Evolutionary conservation across 37 sponge, comb jelly and placozoan genomes (phyloP).

Genomic region (Halisarca cf. caerulea): DNA sequence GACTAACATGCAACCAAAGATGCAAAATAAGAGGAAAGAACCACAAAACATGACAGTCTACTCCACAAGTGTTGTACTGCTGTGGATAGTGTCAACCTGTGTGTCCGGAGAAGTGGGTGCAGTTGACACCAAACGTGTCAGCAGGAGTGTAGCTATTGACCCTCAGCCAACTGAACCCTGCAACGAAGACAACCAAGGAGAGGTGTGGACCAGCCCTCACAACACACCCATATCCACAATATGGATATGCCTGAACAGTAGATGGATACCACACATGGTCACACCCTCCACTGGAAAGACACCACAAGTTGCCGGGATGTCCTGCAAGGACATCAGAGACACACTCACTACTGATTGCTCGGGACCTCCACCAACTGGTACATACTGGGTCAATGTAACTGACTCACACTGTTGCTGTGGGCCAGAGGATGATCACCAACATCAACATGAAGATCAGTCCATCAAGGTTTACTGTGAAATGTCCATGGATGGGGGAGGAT

Average conservation of each 20-base stretch:
- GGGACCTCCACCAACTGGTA: background rate
- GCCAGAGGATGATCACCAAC: too few relatives aligned
- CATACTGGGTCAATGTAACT: constrained; percentile 8
- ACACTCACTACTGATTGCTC: constrained; percentile 4
- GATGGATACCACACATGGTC: background rate
- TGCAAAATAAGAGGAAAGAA: too few relatives aligned
- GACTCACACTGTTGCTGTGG: background rate
- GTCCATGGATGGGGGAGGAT: constrained; percentile 31
- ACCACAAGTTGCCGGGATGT: background rate
- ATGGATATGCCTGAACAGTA: constrained; percentile 1
- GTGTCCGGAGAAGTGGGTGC: too few relatives aligned
- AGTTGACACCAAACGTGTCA: too few relatives aligned
- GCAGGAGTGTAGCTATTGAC: background rate
- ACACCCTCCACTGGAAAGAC: constrained; percentile 10
- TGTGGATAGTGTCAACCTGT: too few relatives aligned
- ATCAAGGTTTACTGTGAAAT: constrained; percentile 27
- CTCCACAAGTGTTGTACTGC: too few relatives aligned
- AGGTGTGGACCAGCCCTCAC: background rate
- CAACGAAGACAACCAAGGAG: background rate
- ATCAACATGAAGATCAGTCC: too few relatives aligned
- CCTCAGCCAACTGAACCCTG: background rate
- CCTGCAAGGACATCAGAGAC: constrained; percentile 12
- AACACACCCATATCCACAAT: background rate
- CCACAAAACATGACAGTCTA: too few relatives aligned
- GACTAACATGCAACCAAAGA: too few relatives aligned